phyloP scores from a whole-genome alignment of 2,113 vertebrate species.

The Myrmophylax atrothorax region DNA sequence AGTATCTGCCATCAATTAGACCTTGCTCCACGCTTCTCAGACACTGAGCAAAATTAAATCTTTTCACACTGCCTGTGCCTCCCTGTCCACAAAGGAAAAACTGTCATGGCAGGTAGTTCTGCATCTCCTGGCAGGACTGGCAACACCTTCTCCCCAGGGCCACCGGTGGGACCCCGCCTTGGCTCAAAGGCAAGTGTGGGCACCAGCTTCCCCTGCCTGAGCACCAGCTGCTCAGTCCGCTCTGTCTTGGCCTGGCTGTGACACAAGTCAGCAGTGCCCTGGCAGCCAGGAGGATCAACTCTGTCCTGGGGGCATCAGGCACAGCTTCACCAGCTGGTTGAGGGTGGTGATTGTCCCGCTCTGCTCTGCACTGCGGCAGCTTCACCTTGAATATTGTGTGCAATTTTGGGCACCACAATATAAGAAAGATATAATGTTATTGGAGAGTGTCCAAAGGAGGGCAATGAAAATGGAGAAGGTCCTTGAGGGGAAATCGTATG shows the following conservation, averaged over 20 bases:
- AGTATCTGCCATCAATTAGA: not conserved
- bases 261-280: not conserved
- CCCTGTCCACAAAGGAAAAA: not conserved
- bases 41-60: not conserved
- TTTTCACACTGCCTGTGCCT: not conserved
- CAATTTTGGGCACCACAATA: not conserved
- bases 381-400: not conserved
- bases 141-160: rapidly evolving
- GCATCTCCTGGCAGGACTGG: rapidly evolving
- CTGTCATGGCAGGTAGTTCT: rapidly evolving
- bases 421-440: not conserved
- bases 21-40: not conserved
- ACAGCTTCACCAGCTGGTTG: rapidly evolving
- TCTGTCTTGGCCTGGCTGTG: rapidly evolving
- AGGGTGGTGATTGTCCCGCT: not conserved
- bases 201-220: not conserved
- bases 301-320: not conserved
- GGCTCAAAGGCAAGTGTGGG: rapidly evolving
- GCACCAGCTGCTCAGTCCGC: not conserved
- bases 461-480: not conserved
- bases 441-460: not conserved
- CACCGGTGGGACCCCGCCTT: rapidly evolving
- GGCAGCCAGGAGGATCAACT: not conserved
- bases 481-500: not conserved
- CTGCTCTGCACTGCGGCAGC: not conserved